Conservation (phyloP, 1,140 invertebrate genomes). For the Littorina saxatilis region DNA sequence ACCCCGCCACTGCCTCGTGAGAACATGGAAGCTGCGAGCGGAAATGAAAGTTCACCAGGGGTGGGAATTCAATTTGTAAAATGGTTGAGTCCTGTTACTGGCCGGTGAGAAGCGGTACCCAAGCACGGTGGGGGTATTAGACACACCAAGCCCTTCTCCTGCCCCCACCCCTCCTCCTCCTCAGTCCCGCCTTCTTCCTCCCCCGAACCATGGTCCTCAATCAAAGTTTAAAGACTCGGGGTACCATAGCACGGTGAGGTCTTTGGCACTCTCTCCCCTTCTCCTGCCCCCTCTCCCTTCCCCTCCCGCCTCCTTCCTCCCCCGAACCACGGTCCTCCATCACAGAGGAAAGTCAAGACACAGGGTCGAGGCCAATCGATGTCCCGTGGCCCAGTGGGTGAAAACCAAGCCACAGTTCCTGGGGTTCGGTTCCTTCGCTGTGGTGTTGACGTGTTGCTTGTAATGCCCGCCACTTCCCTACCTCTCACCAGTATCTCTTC, state of each 20-base stretch:
- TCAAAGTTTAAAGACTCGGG: conserved; percentile 17
- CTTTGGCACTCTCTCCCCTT: no score
- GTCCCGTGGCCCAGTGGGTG: background rate
- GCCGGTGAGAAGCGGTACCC: background rate
- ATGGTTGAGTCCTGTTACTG: conserved; percentile 34
- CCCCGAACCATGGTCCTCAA: background rate
- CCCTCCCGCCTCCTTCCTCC: no score
- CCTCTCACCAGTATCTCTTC: no score
- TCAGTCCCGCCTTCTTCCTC: no score
- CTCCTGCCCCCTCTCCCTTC: no score
- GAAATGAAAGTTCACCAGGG: conserved; percentile 5
- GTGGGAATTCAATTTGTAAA: conserved; percentile 38
- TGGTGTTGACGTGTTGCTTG: no score
- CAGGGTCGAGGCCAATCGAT: background rate
- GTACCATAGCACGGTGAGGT: no score
- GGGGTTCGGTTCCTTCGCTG: no score
- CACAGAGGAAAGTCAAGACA: conserved; percentile 20
- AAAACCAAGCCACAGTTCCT: background rate
- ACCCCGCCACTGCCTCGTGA: background rate
- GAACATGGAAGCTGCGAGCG: background rate
- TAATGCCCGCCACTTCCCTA: no score
- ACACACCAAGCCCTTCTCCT: no score
- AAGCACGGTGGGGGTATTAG: background rate
- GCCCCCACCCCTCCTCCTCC: no score
- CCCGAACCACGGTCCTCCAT: conserved; percentile 7